These are phyloP conservation scores for western clawed frog (Xenopus tropicalis) DNA, from an alignment of 2,113 vertebrate species.

Conservation along the genomic window DNA sequence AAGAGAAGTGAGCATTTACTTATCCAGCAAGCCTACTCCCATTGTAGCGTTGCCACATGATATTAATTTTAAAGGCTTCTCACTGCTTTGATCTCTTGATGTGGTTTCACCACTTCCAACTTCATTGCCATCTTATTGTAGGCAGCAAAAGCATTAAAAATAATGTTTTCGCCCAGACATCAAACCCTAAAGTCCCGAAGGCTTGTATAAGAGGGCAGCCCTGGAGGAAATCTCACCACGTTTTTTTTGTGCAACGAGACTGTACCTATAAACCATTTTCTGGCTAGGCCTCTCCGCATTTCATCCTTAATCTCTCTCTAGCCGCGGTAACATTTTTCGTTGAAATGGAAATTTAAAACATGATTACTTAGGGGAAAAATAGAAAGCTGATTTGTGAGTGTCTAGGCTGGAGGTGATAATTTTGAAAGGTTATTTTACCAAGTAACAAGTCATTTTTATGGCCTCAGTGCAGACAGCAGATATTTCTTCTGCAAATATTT, in stretches of 20 bases:
- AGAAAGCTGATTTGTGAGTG: constrained; percentile 44
- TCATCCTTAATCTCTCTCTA: constrained; percentile 47
- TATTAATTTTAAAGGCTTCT: constrained; percentile 5
- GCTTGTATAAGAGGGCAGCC: constrained; percentile 15
- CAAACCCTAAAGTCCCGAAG: constrained; percentile 28
- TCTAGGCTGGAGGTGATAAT: constrained; percentile 54
- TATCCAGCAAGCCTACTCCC: background rate
- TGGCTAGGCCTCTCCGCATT: constrained; percentile 19
- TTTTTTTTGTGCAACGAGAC: constrained; percentile 12
- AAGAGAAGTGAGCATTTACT: too few species aligned
- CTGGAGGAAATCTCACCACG: constrained; percentile 18
- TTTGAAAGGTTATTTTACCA: constrained; percentile 51
- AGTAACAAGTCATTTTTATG: constrained; percentile 56
- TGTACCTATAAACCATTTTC: constrained; percentile 23
- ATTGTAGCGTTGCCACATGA: constrained; percentile 5
- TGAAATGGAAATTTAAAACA: constrained; percentile 53
- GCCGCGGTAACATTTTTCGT: constrained; percentile 28
- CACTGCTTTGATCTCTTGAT: constrained; percentile 8
- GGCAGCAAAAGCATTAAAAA: constrained; percentile 25
- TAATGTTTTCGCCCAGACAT: constrained; percentile 34
- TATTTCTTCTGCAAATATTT: constrained; percentile 60
- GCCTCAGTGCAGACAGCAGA: constrained; percentile 51
- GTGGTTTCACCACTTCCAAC: constrained; percentile 37
- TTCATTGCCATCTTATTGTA: constrained; percentile 9
- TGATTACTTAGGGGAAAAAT: constrained; percentile 47